Evolutionary conservation across 2,888 invertebrate genomes (phyloP).

Genomic region (Aromia moschata): DNA sequence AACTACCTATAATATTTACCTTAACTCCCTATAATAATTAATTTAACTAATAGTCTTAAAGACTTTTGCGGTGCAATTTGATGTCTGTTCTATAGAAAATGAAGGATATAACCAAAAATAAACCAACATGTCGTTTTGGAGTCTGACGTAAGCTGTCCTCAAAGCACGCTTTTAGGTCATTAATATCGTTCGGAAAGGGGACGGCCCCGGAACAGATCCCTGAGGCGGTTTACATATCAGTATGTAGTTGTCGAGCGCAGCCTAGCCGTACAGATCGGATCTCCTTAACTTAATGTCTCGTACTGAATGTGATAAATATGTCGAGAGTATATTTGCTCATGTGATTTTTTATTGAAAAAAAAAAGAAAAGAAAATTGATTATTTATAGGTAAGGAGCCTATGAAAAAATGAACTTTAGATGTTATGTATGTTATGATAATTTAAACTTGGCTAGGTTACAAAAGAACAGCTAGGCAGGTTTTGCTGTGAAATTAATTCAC

Average conservation of each 20-base stretch:
- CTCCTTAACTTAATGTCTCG: conserved; percentile 17
- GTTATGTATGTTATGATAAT: conserved; percentile 50
- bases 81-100: no score
- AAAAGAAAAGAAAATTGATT: conserved; percentile 29
- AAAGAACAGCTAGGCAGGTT: conserved; percentile 48
- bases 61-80: no score
- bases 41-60: no score
- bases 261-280: neutral
- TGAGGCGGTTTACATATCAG: conserved; percentile 17
- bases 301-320: conserved; percentile 37
- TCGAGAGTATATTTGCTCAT: conserved; percentile 47
- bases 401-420: conserved; percentile 39
- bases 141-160: no score
- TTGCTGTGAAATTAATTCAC: conserved; percentile 55
- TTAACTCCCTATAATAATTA: no score
- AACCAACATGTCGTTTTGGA: no score
- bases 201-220: neutral
- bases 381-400: conserved; percentile 35
- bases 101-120: no score
- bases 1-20: no score
- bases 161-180: neutral
- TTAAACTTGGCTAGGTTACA: conserved; percentile 43
- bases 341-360: conserved; percentile 42
- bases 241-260: neutral
- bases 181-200: neutral